A percentile compares a stretch with the other conserved stretches of the same genome.
These are phyloP conservation scores for Tiliacea aurago DNA, from an alignment of 2,888 invertebrate species.

Conservation along the genomic window DNA sequence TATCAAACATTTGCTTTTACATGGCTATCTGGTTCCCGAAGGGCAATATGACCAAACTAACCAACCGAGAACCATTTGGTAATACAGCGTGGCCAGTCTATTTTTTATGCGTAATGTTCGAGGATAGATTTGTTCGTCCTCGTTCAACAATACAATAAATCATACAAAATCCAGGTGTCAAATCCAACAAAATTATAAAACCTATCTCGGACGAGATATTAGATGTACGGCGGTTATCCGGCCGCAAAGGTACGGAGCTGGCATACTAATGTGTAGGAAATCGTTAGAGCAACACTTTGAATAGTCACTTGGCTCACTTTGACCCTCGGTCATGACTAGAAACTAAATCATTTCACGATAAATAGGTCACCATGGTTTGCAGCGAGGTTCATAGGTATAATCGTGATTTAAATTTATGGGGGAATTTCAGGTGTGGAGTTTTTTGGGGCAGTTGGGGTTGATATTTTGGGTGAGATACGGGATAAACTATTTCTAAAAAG, in stretches of 20 bases:
- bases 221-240: constrained; percentile 48
- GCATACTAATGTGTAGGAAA: constrained; percentile 64
- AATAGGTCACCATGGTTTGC: constrained; percentile 57
- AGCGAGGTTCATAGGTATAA: constrained; percentile 30
- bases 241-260: constrained; percentile 36
- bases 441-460: constrained; percentile 15
- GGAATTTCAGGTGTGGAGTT: constrained; percentile 41
- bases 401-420: constrained; percentile 56
- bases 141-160: not conserved
- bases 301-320: constrained; percentile 55
- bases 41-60: not conserved
- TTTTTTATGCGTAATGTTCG: not conserved
- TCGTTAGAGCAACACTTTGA: constrained; percentile 67
- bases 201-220: constrained; percentile 37
- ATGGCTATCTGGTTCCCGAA: not conserved
- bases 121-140: not conserved
- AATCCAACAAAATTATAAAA: constrained; percentile 33
- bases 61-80: no score
- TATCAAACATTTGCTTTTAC: no score
- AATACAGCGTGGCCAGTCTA: not conserved
- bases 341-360: constrained; percentile 63
- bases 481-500: not conserved
- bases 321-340: constrained; percentile 60
- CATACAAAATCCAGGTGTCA: constrained; percentile 31
- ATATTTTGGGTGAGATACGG: constrained; percentile 1